A percentile compares a stretch with the other conserved stretches of the same genome.
phyloP scores from a whole-genome alignment of 2,888 invertebrate species.

The Leistus spinibarbis region DNA sequence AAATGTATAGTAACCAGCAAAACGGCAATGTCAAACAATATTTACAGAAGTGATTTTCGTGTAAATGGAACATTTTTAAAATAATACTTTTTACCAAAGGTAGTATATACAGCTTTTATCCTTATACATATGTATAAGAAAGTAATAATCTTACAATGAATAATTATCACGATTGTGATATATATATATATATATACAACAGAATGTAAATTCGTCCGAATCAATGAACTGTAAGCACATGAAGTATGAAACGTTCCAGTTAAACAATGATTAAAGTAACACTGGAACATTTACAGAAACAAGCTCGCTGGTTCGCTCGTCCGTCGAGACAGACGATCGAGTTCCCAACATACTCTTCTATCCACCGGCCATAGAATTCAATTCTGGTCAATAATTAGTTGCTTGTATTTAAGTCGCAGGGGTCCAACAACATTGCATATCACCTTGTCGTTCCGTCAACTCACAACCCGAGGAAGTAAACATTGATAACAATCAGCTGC shows the following conservation, averaged over 20 bases:
- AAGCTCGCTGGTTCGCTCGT: not conserved
- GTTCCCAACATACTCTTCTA: not conserved
- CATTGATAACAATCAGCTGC: not conserved
- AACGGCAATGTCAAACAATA: too few species aligned
- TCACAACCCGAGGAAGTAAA: not conserved
- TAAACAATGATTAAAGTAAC: constrained; percentile 1
- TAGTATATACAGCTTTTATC: too few species aligned
- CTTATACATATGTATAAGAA: too few species aligned
- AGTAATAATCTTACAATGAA: too few species aligned
- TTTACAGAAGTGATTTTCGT: too few species aligned
- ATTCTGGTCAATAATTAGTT: constrained; percentile 15
- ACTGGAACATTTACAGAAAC: not conserved
- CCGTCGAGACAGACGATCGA: not conserved
- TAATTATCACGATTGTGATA: too few species aligned
- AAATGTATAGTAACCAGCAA: too few species aligned
- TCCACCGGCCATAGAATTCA: not conserved
- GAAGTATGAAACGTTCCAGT: not conserved
- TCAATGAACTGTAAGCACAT: not conserved
- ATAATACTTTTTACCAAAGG: too few species aligned
- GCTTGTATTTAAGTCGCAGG: constrained; percentile 12
- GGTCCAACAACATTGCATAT: constrained; percentile 9
- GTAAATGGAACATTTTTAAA: too few species aligned
- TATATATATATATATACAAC: too few species aligned
- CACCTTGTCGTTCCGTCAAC: not conserved
- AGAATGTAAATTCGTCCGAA: too few species aligned